These are phyloP conservation scores for Yponomeuta malinellus DNA, from an alignment of 2,888 invertebrate species.

Conservation along the genomic window DNA sequence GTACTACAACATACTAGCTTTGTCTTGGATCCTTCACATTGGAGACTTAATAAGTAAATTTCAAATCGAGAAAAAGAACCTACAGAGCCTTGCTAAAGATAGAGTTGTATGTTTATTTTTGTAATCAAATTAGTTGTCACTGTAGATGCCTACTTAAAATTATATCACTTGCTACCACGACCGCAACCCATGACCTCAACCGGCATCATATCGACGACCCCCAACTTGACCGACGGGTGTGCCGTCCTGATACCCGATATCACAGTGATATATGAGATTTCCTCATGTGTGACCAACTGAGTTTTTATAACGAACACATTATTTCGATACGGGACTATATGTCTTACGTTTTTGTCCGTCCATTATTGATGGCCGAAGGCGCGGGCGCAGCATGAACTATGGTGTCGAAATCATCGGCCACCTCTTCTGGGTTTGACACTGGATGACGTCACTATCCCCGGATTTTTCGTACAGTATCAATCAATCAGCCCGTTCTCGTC, in stretches of 20 bases:
- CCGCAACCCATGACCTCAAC: not conserved
- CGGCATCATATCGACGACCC: not conserved
- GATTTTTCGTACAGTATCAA: too few species aligned
- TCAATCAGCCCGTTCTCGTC: too few species aligned
- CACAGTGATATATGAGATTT: constrained; percentile 39
- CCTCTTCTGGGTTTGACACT: not conserved
- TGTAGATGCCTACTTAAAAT: too few species aligned
- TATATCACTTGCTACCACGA: not conserved
- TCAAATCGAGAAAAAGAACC: too few species aligned
- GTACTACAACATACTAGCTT: too few species aligned
- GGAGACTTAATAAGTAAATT: too few species aligned
- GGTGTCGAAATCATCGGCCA: not conserved
- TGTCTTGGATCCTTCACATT: too few species aligned
- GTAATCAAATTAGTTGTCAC: too few species aligned
- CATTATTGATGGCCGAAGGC: constrained; percentile 11
- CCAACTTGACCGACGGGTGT: constrained; percentile 21
- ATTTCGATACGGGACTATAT: constrained; percentile 19
- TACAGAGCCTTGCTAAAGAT: too few species aligned
- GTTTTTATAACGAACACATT: constrained; percentile 16
- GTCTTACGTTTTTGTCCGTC: constrained; percentile 16
- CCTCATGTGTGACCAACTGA: constrained; percentile 18
- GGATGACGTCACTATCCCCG: not conserved
- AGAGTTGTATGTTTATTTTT: too few species aligned
- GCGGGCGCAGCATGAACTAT: not conserved
- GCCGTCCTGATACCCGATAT: constrained; percentile 37